phyloP scores from a whole-genome alignment of 2,797 vertebrate genomes.

The Squalus acanthias region DNA sequence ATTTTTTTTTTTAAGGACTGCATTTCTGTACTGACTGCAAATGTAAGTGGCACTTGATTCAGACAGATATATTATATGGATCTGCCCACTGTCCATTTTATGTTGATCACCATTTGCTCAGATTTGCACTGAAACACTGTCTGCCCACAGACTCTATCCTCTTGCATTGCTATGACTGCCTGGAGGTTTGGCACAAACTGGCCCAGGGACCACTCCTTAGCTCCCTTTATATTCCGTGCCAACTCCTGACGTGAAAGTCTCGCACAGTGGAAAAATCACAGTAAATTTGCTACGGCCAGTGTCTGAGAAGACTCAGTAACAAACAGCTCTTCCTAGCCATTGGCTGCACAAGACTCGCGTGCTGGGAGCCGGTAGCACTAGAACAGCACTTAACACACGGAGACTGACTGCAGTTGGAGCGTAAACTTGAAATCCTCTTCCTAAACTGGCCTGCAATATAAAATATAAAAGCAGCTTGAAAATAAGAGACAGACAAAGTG shows the following conservation, averaged over 20 bases:
- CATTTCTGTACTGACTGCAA: background rate
- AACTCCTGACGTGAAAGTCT: background rate
- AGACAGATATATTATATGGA: background rate
- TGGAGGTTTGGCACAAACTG: background rate
- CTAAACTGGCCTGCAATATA: background rate
- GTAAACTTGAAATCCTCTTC: background rate
- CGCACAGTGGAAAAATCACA: background rate
- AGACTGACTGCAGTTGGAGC: background rate
- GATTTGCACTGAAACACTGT: background rate
- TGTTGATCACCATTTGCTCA: background rate
- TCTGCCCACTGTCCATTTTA: background rate
- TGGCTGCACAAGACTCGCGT: background rate
- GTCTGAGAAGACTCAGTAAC: background rate
- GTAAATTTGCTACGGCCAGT: too few species aligned
- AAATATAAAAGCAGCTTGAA: background rate
- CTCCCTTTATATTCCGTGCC: background rate
- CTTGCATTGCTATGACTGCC: background rate
- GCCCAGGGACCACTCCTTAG: background rate
- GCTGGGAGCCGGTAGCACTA: background rate
- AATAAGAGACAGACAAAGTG: background rate
- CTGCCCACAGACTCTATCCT: too few species aligned
- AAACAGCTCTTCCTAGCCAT: background rate
- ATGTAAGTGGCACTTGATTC: background rate
- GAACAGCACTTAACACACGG: background rate
- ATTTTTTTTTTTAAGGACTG: background rate